Base-by-base conservation (phyloP, 2,797 vertebrate genomes). In the Neosalanx taihuensis region DNA sequence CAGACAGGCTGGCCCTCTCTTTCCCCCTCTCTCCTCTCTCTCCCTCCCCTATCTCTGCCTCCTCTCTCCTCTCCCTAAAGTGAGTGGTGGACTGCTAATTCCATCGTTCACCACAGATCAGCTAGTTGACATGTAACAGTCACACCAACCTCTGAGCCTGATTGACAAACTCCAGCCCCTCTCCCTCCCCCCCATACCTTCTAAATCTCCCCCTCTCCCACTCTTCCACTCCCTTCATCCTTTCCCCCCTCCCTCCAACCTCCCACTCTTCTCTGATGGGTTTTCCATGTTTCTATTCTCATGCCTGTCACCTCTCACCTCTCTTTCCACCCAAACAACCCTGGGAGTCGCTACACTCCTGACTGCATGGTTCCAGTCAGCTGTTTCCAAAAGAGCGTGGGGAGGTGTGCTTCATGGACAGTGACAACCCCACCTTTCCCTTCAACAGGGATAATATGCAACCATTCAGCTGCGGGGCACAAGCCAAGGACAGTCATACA, bases 251-350 rank as follows among this genome's bases (percentile, higher is more conserved):
- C 60, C 6, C 29, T 31, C 58, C 20, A 2, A 59, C 17, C 37
- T 5, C 72, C 73, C 66, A 64, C 18, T 46, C 56, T 70, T 9
- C n/a, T 20, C 53, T 81, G 78, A 87, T 81, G 23, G 78, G n/a
- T 86, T 86, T 76, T 74, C 84, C 87, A 81, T 59, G 65, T 79
- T 81, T 75, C 87, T 73, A 37, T 33, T 81, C 70, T 74, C 64
- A 62, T 63, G 71, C 41, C 41, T 46, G 41, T 46, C 41, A 46
- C 23, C 23, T 46, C 41, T 77, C 72, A 33, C 66, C 66, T 1
- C 37, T 64, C 81, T 74, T 64, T 71, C 64, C 57, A 31, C 72
- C 58, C 67, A 72, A 77, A 83, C 79, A 83, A 74, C 67, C 65
- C 71, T n/a, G 26, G 61, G 58, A 75, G 69, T 66, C 69, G 71